These are phyloP conservation scores for Lasiommata megera DNA, from an alignment of 2,888 invertebrate species.

Conservation along the genomic window DNA sequence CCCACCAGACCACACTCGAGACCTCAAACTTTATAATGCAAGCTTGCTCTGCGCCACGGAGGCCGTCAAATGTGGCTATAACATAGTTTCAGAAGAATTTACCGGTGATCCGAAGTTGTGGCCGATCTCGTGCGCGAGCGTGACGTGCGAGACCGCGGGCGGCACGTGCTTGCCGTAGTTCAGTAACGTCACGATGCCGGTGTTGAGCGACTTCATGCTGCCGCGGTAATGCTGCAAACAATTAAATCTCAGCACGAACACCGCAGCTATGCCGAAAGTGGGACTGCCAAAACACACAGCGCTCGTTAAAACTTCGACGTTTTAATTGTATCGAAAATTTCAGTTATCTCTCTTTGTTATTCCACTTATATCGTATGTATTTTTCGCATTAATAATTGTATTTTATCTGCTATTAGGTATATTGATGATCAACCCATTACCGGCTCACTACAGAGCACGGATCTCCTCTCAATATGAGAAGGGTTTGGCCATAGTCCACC, in stretches of 20 bases:
- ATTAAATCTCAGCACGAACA: conserved; percentile 8
- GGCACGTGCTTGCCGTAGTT: conserved; percentile 99
- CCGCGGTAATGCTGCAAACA: conserved; percentile 93
- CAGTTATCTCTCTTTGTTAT: not conserved
- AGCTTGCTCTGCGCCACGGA: no score
- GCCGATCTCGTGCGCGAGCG: conserved; percentile 99
- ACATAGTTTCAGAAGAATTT: conserved; percentile 35
- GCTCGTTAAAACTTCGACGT: conserved; percentile 5
- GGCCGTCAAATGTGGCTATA: no score
- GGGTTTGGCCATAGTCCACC: no score
- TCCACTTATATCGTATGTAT: not conserved
- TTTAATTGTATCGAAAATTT: conserved; percentile 3
- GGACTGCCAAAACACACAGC: conserved; percentile 6
- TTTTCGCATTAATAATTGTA: no score
- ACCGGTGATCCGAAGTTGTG: conserved; percentile 99
- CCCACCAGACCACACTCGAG: no score
- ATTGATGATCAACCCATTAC: no score
- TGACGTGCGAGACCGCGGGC: conserved; percentile 98
- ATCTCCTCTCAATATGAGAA: no score
- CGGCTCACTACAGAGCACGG: no score
- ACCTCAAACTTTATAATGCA: no score
- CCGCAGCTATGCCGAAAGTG: not conserved
- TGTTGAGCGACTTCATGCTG: conserved; percentile 96
- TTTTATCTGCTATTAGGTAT: no score
- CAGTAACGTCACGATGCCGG: conserved; percentile 97